Conservation (phyloP, 2,888 invertebrate species). For the Ischnus inquisitorius region DNA sequence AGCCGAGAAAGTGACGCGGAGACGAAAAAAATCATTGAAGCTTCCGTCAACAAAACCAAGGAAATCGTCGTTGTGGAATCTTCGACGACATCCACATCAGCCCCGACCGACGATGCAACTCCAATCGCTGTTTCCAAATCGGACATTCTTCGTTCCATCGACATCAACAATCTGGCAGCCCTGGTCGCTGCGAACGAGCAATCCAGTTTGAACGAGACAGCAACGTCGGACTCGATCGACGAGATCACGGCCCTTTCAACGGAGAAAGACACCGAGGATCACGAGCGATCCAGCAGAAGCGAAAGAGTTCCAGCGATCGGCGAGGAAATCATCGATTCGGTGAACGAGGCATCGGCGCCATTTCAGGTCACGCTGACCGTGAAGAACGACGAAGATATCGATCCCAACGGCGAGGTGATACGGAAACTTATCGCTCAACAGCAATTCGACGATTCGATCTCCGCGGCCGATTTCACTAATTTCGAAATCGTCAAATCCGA, state of each 20-base stretch:
- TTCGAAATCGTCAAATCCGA: slow-evolving; percentile 69
- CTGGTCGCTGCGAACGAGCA: background rate
- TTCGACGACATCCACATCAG: background rate
- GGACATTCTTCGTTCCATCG: background rate
- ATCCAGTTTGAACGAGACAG: background rate
- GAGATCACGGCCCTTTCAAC: background rate
- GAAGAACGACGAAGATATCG: slow-evolving; percentile 70
- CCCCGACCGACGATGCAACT: background rate
- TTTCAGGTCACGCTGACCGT: slow-evolving; percentile 75
- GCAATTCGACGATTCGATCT: slow-evolving; percentile 57
- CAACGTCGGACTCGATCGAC: background rate
- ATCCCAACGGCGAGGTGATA: slow-evolving; percentile 69
- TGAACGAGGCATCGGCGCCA: slow-evolving; percentile 73
- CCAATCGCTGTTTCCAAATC: background rate
- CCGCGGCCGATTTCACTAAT: slow-evolving; percentile 50
- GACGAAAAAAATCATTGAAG: background rate
- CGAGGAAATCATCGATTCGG: slow-evolving; percentile 60
- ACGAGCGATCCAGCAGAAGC: background rate
- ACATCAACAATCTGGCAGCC: background rate
- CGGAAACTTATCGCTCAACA: slow-evolving; percentile 73
- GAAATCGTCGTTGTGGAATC: background rate
- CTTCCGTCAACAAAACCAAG: background rate
- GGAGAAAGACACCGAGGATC: background rate
- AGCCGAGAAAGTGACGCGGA: background rate
- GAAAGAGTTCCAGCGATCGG: slow-evolving; percentile 25